Conservation (phyloP, 2,888 invertebrate species). For the Tetrapedia diversipes region DNA sequence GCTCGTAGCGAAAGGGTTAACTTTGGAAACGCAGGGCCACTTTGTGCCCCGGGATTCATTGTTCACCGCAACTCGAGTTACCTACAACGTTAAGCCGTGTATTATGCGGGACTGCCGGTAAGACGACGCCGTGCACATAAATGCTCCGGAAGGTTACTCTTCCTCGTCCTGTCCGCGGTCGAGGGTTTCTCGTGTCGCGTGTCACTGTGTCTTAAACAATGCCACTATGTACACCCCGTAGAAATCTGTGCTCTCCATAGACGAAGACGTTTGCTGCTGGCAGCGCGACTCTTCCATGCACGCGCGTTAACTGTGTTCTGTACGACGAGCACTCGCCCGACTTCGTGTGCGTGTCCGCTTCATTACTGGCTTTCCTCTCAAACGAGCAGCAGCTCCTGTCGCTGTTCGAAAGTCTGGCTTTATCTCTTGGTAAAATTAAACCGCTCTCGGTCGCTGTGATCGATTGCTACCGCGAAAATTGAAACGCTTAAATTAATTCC, state of each 20-base stretch:
- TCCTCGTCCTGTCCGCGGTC: constrained; percentile 61
- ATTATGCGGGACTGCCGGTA: constrained; percentile 65
- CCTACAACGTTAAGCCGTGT: constrained; percentile 63
- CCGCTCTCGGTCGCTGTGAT: not conserved
- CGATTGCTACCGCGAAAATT: no score
- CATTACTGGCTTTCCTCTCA: not conserved
- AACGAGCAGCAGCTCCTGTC: not conserved
- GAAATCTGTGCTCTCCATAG: constrained; percentile 40
- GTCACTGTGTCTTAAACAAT: constrained; percentile 66
- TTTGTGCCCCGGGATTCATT: constrained; percentile 72
- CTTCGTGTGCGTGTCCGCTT: constrained; percentile 1
- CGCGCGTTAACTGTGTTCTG: no score
- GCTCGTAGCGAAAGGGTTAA: no score
- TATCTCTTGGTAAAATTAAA: not conserved
- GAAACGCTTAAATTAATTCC: not conserved
- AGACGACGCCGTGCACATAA: constrained; percentile 71
- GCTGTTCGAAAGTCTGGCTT: not conserved
- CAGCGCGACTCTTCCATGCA: constrained; percentile 21
- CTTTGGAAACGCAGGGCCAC: constrained; percentile 62
- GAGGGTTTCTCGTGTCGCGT: constrained; percentile 64
- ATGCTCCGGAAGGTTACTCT: constrained; percentile 66
- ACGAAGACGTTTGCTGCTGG: constrained; percentile 40
- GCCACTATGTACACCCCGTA: constrained; percentile 33
- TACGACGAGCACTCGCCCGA: not conserved
- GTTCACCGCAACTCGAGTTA: constrained; percentile 65